These are phyloP conservation scores for Phthorimaea operculella DNA, from an alignment of 1,140 invertebrate genomes.

Conservation along the genomic window DNA sequence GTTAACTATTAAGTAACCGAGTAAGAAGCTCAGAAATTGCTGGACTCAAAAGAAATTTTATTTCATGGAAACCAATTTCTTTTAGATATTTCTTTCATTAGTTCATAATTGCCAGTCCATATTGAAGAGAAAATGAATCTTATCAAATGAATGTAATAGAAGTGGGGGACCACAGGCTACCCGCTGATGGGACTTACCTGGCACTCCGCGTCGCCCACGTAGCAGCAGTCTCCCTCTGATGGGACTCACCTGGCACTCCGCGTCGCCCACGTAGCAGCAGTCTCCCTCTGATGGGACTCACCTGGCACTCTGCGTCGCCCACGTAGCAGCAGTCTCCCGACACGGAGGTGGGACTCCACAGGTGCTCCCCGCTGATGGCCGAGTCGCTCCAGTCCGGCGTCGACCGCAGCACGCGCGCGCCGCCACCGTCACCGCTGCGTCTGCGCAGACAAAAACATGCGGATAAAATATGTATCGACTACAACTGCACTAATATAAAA, in stretches of 20 bases:
- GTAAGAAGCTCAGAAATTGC: no score
- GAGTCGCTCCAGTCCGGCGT: slow-evolving; percentile 85
- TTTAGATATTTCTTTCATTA: no score
- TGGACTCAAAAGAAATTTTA: no score
- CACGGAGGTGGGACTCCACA: slow-evolving; percentile 86
- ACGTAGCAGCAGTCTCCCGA: slow-evolving; percentile 95
- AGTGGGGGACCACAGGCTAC: not conserved
- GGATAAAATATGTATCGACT: no score
- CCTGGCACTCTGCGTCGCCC: slow-evolving; percentile 84
- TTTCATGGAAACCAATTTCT: no score
- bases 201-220: slow-evolving; percentile 70
- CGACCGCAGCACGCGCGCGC: slow-evolving; percentile 74
- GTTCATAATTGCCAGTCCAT: no score
- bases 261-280: no score
- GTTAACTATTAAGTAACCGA: no score
- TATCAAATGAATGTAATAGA: not conserved
- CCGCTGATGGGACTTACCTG: slow-evolving; percentile 43
- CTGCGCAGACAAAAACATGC: slow-evolving; percentile 19
- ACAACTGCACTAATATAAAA: no score
- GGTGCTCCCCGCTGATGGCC: slow-evolving; percentile 86
- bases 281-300: not conserved
- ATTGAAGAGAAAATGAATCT: no score
- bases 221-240: no score
- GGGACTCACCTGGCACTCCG: slow-evolving; percentile 76
- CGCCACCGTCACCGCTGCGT: slow-evolving; percentile 48